Percentiles rank a stretch among this genome's conserved stretches.
Evolutionary conservation across 2,797 vertebrate species (phyloP).

Genomic region (Lacerta agilis): DNA sequence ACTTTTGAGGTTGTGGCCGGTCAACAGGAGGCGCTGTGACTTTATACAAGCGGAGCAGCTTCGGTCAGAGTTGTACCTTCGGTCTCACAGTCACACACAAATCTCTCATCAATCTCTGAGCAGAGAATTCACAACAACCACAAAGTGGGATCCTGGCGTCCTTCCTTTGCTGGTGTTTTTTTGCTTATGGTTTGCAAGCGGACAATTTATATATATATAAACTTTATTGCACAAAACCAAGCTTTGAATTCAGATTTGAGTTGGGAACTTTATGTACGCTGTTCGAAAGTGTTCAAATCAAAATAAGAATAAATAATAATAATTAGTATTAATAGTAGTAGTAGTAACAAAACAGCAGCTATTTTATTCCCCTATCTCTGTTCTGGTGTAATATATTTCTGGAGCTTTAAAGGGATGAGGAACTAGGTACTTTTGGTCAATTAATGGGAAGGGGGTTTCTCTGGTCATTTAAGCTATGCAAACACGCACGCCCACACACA

Average conservation of each 20-base stretch:
- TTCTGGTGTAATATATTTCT: background rate
- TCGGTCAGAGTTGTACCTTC: background rate
- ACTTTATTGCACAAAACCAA: too few relatives aligned
- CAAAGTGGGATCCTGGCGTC: background rate
- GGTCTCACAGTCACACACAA: background rate
- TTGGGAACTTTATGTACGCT: background rate
- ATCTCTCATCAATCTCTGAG: background rate
- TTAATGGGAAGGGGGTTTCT: background rate
- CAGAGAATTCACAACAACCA: background rate
- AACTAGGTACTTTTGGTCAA: background rate
- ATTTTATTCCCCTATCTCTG: background rate
- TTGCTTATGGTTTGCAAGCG: background rate
- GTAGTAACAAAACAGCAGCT: background rate
- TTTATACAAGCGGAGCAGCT: constrained; percentile 35
- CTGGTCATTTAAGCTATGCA: background rate
- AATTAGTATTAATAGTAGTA: background rate
- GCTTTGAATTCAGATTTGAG: background rate
- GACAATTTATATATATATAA: background rate
- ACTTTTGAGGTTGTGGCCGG: background rate
- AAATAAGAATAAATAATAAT: background rate
- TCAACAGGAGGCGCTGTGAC: constrained; percentile 79
- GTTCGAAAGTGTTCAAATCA: background rate
- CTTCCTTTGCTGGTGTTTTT: background rate
- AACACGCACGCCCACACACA: background rate
- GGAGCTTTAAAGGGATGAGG: background rate